Conservation (phyloP, 2,113 vertebrate genomes). For the Uropsilus gracilis region DNA sequence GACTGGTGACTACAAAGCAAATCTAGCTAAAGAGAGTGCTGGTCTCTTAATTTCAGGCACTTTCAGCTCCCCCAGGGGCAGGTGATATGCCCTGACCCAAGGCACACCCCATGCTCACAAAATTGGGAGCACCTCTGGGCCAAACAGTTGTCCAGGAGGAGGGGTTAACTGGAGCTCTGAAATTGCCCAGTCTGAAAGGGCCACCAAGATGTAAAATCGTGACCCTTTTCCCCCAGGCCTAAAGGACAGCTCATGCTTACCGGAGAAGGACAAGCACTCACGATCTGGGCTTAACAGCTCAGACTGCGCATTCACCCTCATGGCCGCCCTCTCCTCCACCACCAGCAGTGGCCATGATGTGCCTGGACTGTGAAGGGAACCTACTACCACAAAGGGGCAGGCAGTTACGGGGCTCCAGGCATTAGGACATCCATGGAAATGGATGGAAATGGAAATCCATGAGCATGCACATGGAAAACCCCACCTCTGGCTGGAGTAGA, state of each 20-base stretch:
- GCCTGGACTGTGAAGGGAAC: background rate
- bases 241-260: background rate
- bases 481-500: background rate
- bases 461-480: background rate
- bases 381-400: rapidly evolving
- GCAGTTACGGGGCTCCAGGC: background rate
- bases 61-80: background rate
- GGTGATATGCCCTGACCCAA: background rate
- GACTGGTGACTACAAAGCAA: background rate
- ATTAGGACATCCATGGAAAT: background rate
- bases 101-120: background rate
- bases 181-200: background rate
- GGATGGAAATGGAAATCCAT: no score
- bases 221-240: background rate
- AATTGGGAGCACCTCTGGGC: background rate
- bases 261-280: background rate
- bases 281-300: background rate
- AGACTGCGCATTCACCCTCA: background rate
- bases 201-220: background rate
- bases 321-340: background rate
- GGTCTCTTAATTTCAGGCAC: background rate
- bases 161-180: background rate
- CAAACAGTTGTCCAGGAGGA: background rate
- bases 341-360: background rate
- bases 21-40: background rate